phyloP scores from a whole-genome alignment of 2,797 vertebrate species.

The Melanotaenia parkinsoni region DNA sequence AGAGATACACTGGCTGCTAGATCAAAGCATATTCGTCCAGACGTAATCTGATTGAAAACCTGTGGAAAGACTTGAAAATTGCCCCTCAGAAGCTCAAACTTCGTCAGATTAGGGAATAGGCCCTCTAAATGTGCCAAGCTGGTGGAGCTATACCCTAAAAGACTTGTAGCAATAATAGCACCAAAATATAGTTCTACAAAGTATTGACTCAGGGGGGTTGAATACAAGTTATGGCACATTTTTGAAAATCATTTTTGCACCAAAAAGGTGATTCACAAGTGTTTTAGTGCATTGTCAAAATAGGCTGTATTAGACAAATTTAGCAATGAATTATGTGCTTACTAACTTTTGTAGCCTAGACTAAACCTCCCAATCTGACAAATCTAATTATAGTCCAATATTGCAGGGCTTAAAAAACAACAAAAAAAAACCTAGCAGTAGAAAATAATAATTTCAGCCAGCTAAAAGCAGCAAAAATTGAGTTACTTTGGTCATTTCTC shows the following conservation, averaged over 20 bases:
- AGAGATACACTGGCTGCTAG: too few relatives aligned
- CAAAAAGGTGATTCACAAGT: not conserved
- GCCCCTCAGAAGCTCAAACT: too few relatives aligned
- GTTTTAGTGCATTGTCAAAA: not conserved
- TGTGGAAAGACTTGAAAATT: too few relatives aligned
- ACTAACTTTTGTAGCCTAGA: too few relatives aligned
- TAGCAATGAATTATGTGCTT: too few relatives aligned
- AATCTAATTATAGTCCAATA: not conserved
- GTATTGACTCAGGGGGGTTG: not conserved
- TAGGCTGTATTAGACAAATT: too few relatives aligned
- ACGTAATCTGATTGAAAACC: too few relatives aligned
- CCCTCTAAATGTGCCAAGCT: not conserved
- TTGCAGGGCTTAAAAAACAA: not conserved
- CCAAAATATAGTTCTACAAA: too few relatives aligned
- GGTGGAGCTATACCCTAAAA: not conserved
- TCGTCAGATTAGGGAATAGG: not conserved
- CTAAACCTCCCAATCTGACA: too few relatives aligned
- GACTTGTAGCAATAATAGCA: too few relatives aligned
- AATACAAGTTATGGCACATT: not conserved
- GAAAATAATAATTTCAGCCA: too few relatives aligned
- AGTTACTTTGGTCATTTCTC: slow-evolving; percentile 9
- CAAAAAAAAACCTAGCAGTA: not conserved
- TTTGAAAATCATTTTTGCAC: not conserved
- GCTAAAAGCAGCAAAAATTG: not conserved
- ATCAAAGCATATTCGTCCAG: too few relatives aligned